Evolutionary conservation across 2,797 vertebrate genomes (phyloP).

Genomic region (Gallinago nigripennis): DNA sequence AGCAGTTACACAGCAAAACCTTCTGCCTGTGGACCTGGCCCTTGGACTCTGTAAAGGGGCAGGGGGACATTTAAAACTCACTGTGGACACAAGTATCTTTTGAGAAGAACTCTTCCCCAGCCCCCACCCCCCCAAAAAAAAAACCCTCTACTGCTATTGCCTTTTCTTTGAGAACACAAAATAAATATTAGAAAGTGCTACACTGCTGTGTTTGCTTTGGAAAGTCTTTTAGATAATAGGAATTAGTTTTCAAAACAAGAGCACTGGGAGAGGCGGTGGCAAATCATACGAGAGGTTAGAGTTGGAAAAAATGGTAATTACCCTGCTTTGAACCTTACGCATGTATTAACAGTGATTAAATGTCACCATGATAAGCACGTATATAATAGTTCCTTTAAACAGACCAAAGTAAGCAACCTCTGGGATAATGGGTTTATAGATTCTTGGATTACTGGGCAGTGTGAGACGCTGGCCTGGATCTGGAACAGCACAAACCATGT

Average conservation of each 20-base stretch:
- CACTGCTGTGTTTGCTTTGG: slow-evolving; percentile 64
- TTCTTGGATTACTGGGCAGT: background rate
- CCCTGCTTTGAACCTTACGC: slow-evolving; percentile 37
- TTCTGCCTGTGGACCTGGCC: background rate
- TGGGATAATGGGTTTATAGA: background rate
- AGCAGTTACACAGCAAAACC: slow-evolving; percentile 36
- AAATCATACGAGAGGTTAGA: slow-evolving; percentile 8
- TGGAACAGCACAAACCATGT: background rate
- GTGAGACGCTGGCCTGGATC: background rate
- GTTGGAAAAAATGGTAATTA: slow-evolving; percentile 57
- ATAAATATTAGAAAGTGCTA: slow-evolving; percentile 67
- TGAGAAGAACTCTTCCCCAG: background rate
- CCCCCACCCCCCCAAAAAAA: rapidly evolving
- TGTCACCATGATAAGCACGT: slow-evolving; percentile 30
- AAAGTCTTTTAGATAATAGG: slow-evolving; percentile 38
- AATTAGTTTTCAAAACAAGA: slow-evolving; percentile 60
- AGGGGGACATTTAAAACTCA: background rate
- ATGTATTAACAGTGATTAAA: slow-evolving; percentile 48
- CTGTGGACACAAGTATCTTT: background rate
- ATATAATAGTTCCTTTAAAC: slow-evolving; percentile 48
- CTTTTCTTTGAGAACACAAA: slow-evolving; percentile 55
- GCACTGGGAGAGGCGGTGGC: background rate
- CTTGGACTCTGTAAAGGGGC: slow-evolving; percentile 19
- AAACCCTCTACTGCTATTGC: background rate
- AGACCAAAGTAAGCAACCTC: slow-evolving; percentile 40